A percentile compares a stretch with the other conserved stretches of the same genome.
Conservation (phyloP, 2,113 vertebrate species). For the Eubucco bourcierii region DNA sequence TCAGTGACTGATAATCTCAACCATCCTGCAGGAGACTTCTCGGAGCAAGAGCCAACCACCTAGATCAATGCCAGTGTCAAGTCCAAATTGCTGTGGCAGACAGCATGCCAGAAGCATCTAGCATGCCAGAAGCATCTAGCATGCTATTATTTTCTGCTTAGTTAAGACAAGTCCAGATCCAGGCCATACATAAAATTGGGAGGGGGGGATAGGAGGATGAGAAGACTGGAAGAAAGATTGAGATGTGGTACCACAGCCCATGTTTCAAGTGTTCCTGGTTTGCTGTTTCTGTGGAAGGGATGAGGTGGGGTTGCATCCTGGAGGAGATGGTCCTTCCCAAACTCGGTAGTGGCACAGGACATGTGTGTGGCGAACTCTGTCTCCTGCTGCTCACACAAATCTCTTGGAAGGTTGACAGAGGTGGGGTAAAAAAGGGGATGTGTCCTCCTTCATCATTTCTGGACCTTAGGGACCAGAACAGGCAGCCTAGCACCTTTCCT, state of each 20-base stretch:
- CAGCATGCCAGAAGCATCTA: not conserved
- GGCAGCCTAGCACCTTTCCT: not conserved
- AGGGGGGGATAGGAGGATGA: not conserved
- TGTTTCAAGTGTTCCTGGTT: not conserved
- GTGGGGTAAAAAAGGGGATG: not conserved
- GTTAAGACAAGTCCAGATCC: not conserved
- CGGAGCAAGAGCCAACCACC: not conserved
- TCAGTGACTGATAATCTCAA: not conserved
- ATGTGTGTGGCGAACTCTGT: accelerated
- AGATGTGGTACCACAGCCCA: not conserved
- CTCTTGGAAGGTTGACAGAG: not conserved
- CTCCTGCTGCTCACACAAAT: not conserved
- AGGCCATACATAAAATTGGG: not conserved
- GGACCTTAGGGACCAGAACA: not conserved
- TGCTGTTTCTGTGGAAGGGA: not conserved
- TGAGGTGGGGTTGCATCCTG: not conserved
- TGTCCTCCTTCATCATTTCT: not conserved
- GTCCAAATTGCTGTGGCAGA: not conserved
- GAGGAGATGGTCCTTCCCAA: not conserved
- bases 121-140: not conserved
- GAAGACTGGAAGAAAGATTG: not conserved
- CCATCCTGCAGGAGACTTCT: not conserved
- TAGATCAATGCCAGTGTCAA: not conserved
- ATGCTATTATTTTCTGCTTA: not conserved
- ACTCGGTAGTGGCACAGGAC: accelerated